Base-by-base conservation (phyloP, 2,113 vertebrate genomes). In the Tenrec ecaudatus region DNA sequence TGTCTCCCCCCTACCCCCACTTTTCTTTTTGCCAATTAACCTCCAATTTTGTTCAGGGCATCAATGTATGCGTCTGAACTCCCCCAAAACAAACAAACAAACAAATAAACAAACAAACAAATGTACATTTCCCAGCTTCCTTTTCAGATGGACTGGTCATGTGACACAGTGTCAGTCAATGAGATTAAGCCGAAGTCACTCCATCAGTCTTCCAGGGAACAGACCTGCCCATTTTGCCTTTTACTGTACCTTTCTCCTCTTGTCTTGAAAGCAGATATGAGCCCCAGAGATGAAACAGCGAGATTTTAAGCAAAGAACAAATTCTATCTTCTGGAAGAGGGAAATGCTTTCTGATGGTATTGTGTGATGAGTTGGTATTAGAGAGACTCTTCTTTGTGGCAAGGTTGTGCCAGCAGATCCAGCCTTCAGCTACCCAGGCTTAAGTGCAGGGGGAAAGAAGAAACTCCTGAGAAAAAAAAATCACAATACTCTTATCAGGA, bases 271-370 rank as follows among this genome's bases (percentile, higher is more conserved):
- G 66, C 77, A 87, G 47, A 57, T 19, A 77, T 19, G 47, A 71
- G 60, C 33, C 66, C 58, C 60, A 47, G 88, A 92, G 80, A 38
- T 31, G 86, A 82, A 53, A 43, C 8, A 53, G 58, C 40, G 25
- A 60, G 81, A 62, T 33, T 73, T 3, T 68, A 88, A 77, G 85
- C 76, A 40, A 86, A 92, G 73, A 92, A 93, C 12, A 43, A 43
- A 22, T 68, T 33, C 38, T 16, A 31, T 88, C 33, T 58, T 17
- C 40, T 69, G 43, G 88, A 22, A 79, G 53, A 62, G 14, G 29
- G 22, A 62, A 60, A 47, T 4, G n/a, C 86, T 64, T 60, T 2
- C 20, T 81, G 47, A 60, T 66, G 53, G 80, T 31, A 58, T 22
- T 4, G 2, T 80, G 27, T 64, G 75, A 47, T 82, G 36, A 66